phyloP scores from a whole-genome alignment of 2,797 vertebrate genomes.

The Kryptopterus vitreolus region DNA sequence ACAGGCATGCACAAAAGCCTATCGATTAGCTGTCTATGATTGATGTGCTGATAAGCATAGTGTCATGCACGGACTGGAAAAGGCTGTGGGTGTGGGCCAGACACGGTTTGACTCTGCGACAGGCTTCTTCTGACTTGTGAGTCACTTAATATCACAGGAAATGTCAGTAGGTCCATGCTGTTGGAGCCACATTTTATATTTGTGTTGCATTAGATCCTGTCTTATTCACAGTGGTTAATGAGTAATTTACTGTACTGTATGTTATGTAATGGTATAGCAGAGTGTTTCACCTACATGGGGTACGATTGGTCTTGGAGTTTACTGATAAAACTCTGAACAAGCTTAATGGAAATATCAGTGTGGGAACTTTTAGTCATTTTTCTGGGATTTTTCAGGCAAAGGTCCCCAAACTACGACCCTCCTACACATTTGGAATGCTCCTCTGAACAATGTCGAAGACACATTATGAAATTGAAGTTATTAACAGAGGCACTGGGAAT shows the following conservation, averaged over 20 bases:
- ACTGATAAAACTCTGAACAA: neutral
- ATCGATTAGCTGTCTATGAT: constrained; percentile 48
- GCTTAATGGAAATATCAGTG: neutral
- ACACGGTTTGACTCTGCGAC: constrained; percentile 13
- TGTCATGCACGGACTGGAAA: constrained; percentile 43
- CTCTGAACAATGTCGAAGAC: no score
- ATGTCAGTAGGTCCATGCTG: neutral
- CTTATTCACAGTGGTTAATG: neutral
- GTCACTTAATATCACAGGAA: constrained; percentile 16
- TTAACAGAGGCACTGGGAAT: no score
- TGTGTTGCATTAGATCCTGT: neutral
- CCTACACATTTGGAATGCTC: no score
- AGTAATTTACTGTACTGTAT: neutral
- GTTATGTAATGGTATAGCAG: neutral
- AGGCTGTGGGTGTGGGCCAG: constrained; percentile 14
- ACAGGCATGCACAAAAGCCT: constrained; percentile 36
- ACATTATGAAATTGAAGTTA: no score
- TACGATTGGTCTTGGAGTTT: neutral
- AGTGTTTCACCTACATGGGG: neutral
- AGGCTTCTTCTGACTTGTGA: constrained; percentile 32
- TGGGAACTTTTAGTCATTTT: neutral
- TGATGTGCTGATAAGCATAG: constrained; percentile 51
- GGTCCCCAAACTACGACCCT: no score
- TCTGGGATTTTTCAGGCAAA: neutral
- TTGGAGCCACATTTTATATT: neutral